These are phyloP conservation scores for Verasper variegatus DNA, from an alignment of 2,113 vertebrate species.

Conservation along the genomic window DNA sequence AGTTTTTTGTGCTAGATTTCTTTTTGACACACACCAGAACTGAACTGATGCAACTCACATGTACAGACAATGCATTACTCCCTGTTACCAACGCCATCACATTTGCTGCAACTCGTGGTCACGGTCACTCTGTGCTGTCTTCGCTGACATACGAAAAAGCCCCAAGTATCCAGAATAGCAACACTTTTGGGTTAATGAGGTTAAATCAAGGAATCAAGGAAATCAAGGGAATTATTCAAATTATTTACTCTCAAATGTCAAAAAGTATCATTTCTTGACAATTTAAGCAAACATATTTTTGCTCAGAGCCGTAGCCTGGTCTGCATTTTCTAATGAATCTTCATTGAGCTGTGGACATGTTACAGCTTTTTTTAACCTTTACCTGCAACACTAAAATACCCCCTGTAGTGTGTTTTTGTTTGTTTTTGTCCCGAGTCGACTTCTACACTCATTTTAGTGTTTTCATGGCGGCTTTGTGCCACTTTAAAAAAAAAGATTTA, in stretches of 20 bases:
- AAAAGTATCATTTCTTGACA: constrained; percentile 3
- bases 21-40: constrained; percentile 10
- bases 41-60: neutral
- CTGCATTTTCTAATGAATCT: neutral
- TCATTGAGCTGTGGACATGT: neutral
- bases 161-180: no score
- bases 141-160: neutral
- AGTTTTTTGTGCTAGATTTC: neutral
- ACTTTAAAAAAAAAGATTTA: neutral
- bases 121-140: neutral
- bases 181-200: neutral
- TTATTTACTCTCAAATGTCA: constrained; percentile 11
- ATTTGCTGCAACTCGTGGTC: no score
- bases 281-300: neutral
- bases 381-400: neutral
- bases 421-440: neutral
- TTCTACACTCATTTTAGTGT: neutral
- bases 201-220: constrained; percentile 1
- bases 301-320: neutral
- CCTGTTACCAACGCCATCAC: no score
- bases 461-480: neutral
- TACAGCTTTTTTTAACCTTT: constrained; percentile 4
- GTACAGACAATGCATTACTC: neutral
- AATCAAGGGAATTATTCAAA: constrained; percentile 1
- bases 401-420: neutral